These are phyloP conservation scores for Bombus polaris DNA, from an alignment of 1,140 invertebrate genomes.

Conservation along the genomic window DNA sequence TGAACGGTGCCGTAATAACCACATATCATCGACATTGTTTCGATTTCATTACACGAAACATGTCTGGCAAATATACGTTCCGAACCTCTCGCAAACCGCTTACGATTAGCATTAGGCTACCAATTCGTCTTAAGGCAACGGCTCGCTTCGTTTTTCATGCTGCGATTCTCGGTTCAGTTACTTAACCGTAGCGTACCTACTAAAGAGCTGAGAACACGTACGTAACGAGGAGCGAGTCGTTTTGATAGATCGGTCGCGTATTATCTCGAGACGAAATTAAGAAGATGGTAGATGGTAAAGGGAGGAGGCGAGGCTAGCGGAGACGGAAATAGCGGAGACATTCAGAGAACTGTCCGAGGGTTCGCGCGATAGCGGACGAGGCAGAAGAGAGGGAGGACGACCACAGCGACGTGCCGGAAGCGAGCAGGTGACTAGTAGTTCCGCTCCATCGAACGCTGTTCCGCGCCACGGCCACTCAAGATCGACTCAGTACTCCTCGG, in stretches of 20 bases:
- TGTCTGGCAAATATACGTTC: no score
- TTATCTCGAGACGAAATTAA: slow-evolving; percentile 33
- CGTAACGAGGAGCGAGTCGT: neutral
- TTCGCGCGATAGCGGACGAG: slow-evolving; percentile 54
- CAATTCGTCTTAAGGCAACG: no score
- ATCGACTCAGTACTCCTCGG: slow-evolving; percentile 74
- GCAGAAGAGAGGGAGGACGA: slow-evolving; percentile 58
- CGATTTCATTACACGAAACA: no score
- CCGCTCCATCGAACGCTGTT: slow-evolving; percentile 82
- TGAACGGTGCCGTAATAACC: no score
- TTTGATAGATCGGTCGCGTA: neutral
- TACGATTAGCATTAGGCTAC: no score
- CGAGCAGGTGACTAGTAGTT: slow-evolving; percentile 83
- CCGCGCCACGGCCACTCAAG: slow-evolving; percentile 80
- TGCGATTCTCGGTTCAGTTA: neutral
- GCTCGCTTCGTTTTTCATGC: no score
- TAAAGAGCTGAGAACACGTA: neutral
- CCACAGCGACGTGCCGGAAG: slow-evolving; percentile 79
- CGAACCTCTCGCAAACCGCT: no score
- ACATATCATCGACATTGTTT: no score
- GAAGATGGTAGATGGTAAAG: slow-evolving; percentile 1
- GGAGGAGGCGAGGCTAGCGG: slow-evolving; percentile 12
- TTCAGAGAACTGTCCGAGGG: slow-evolving; percentile 51
- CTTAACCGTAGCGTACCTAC: neutral
- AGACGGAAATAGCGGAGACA: slow-evolving; percentile 45